Evolutionary conservation across 2,113 vertebrate species (phyloP).

Genomic region (Genyomyrus donnyi): DNA sequence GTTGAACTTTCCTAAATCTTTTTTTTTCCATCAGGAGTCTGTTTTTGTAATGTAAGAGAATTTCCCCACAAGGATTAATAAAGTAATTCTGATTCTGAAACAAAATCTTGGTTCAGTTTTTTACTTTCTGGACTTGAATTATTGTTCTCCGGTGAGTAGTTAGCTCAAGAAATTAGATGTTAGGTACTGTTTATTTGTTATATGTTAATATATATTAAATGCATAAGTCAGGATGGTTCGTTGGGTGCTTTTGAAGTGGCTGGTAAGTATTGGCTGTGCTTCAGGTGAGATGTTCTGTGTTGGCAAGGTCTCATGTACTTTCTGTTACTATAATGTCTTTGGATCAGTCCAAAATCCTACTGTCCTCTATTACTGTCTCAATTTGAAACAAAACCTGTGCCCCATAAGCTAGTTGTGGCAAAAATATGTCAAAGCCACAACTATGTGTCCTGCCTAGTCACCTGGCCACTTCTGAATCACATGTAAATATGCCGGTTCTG

Average conservation of each 20-base stretch:
- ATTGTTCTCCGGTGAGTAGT: neutral
- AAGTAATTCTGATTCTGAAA: neutral
- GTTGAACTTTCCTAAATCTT: neutral
- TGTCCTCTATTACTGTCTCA: neutral
- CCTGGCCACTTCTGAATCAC: neutral
- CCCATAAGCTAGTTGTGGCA: neutral
- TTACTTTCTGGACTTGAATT: neutral
- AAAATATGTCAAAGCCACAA: neutral
- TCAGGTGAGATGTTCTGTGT: neutral
- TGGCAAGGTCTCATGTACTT: neutral
- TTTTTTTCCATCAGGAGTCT: too few species aligned
- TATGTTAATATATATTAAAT: neutral
- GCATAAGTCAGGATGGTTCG: neutral
- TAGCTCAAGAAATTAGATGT: neutral
- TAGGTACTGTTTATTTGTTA: neutral
- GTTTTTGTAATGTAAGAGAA: too few species aligned
- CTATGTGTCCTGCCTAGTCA: neutral
- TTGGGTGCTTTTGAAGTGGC: neutral
- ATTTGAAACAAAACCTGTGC: neutral
- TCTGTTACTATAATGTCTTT: neutral
- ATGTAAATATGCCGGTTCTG: neutral
- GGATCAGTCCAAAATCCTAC: neutral
- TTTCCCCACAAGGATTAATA: too few species aligned
- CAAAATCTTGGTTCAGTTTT: neutral
- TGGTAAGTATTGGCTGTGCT: neutral